Evolutionary conservation across 2,888 invertebrate species (phyloP), one percentile per base, ranked within the genome.

Genomic region (Acrobasis consociella): DNA sequence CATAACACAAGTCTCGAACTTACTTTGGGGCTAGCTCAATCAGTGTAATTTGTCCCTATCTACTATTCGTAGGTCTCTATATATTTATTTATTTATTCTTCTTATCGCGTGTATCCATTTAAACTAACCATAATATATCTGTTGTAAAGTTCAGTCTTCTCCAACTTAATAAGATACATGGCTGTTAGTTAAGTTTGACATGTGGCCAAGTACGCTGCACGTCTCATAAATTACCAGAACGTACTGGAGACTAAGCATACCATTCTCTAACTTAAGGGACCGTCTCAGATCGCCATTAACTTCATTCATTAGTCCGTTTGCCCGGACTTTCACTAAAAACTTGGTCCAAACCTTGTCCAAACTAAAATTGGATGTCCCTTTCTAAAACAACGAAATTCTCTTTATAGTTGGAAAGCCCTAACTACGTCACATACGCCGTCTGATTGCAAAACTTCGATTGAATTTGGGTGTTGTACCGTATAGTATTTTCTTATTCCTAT

Each of bases 321-420:
- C 55, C 42, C 42, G 56, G 56, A 56, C 42, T 56, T 56, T 42
- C 39, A 56, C 56, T 56, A 56, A 56, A 56, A 56, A 56, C 56
- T 56, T 42, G 11, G 56, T 42, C 22, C 42, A 56, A 56, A 56
- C 56, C 42, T 42, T 3, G 56, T 42, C 22, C 42, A 56, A 56
- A 56, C 56, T 56, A 42, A 56, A 56, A 56, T 56, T 46, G n/a
- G 56, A 42, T 13, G 56, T 56, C 56, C 56, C 56, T 56, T 53
- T 56, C 56, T 46, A 46, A 56, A 56, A 42, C 22, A 56, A 17
- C 56, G 42, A n/a, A 56, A 42, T 56, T 56, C 42, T 56, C 42
- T 1, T 16, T 42, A 56, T 22, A 56, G 56, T 56, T 56, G 10
- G 56, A 10, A 17, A 46, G 42, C 17, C 56, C 22, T 42, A 46